Conservation (phyloP, 2,888 invertebrate genomes). For the Eudasyphora cyanicolor region DNA sequence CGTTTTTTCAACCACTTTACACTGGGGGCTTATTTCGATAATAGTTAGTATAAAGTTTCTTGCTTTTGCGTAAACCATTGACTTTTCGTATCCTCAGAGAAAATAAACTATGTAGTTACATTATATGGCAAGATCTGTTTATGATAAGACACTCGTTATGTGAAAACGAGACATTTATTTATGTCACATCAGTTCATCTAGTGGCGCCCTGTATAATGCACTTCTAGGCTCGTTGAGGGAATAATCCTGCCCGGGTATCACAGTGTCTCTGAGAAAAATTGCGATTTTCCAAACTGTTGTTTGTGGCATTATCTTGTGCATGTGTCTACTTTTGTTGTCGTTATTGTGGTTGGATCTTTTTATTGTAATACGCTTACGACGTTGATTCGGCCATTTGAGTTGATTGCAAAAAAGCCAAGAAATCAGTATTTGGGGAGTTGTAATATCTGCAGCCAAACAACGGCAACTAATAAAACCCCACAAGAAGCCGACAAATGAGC, state of each 20-base stretch:
- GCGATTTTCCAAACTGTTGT: background rate
- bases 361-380: constrained; percentile 24
- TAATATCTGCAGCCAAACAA: constrained; percentile 23
- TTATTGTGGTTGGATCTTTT: background rate
- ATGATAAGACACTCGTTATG: no score
- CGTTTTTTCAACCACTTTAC: no score
- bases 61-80: no score
- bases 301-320: background rate
- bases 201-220: no score
- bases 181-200: no score
- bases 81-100: no score
- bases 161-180: no score
- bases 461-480: constrained; percentile 11
- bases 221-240: no score
- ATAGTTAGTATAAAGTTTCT: no score
- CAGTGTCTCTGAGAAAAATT: background rate
- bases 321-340: background rate
- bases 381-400: background rate
- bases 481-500: constrained; percentile 43
- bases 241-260: background rate
- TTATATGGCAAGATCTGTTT: no score
- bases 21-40: no score
- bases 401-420: constrained; percentile 10
- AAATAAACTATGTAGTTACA: no score
- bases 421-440: constrained; percentile 42